Percentiles rank a stretch among this genome's conserved stretches.
Conservation (phyloP, 2,113 vertebrate genomes). For the Pampusana beccarii region DNA sequence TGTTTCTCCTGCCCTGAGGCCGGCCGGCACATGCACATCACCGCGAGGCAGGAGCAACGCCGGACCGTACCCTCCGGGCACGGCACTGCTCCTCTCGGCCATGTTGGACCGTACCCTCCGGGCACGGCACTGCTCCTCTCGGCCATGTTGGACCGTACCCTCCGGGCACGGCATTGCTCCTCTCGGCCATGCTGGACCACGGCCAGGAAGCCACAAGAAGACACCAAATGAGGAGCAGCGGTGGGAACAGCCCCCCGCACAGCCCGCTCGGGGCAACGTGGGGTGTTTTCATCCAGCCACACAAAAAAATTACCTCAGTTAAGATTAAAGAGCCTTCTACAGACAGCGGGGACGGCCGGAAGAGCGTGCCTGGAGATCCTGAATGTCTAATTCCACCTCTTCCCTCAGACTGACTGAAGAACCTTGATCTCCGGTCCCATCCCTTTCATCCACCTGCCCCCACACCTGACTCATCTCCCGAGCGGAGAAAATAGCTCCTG, state of each 20-base stretch:
- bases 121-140: neutral
- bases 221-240: neutral
- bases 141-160: fast-evolving
- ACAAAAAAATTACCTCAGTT: neutral
- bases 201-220: neutral
- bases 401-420: constrained; percentile 31
- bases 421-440: neutral
- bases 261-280: fast-evolving
- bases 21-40: neutral
- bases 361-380: constrained; percentile 48
- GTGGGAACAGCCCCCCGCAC: neutral
- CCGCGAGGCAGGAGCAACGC: fast-evolving
- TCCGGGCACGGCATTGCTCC: neutral
- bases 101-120: fast-evolving
- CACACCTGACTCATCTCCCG: constrained; percentile 64
- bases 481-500: constrained; percentile 31
- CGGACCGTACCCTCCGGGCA: fast-evolving
- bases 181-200: neutral
- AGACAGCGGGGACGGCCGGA: constrained; percentile 21
- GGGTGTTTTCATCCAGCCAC: neutral
- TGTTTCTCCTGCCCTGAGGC: neutral
- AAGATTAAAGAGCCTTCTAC: constrained; percentile 33
- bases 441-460: constrained; percentile 63
- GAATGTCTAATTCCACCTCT: constrained; percentile 49
- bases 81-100: neutral